These are phyloP conservation scores for Serripes groenlandicus DNA, from an alignment of 2,888 invertebrate genomes.

Conservation along the genomic window DNA sequence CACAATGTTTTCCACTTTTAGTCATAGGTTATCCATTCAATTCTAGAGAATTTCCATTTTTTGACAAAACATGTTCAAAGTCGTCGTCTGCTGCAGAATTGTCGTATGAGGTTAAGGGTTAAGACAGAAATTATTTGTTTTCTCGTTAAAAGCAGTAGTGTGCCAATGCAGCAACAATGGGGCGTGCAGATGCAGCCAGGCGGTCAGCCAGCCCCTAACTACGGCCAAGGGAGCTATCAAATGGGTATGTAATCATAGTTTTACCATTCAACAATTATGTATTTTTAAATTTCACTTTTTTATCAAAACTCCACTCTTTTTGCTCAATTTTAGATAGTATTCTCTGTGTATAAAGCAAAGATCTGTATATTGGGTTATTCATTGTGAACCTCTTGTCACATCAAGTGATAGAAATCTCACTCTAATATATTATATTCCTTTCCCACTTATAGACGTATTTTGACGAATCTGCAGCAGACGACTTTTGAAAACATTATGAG, in stretches of 20 bases:
- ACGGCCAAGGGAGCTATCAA: conserved; percentile 66
- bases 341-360: not conserved
- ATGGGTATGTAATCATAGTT: conserved; percentile 67
- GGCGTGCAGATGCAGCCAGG: conserved; percentile 79
- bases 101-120: no score
- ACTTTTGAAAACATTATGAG: no score
- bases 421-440: no score
- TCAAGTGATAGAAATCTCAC: no score
- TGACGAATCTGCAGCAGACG: no score
- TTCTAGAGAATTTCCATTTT: no score
- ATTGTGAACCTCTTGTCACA: no score
- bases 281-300: not conserved
- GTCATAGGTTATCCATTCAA: no score
- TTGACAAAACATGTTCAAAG: no score
- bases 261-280: conserved; percentile 18
- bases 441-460: no score
- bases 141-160: conserved; percentile 63
- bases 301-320: not conserved
- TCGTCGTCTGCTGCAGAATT: no score
- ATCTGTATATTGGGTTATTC: no score
- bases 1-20: not conserved
- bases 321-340: not conserved
- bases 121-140: not conserved
- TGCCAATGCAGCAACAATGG: conserved; percentile 75
- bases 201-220: conserved; percentile 71